Evolutionary conservation across 2,888 invertebrate species (phyloP).

Genomic region (Ophion obscuratus): DNA sequence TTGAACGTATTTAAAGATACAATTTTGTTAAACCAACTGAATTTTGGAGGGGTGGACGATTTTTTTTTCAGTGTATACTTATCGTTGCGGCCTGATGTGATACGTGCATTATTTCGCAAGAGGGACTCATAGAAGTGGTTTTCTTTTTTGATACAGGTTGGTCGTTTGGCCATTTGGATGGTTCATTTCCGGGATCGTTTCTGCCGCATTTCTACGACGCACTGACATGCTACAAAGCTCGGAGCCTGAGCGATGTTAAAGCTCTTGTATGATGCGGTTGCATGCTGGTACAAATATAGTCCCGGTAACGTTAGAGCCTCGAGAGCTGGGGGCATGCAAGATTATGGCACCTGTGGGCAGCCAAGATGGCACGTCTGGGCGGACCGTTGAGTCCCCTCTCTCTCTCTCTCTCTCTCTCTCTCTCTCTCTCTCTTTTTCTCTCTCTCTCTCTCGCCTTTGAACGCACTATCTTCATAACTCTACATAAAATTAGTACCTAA

Average conservation of each 20-base stretch:
- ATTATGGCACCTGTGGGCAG: slow-evolving; percentile 80
- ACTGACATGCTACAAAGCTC: slow-evolving; percentile 44
- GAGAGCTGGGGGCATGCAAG: slow-evolving; percentile 67
- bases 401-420: slow-evolving; percentile 49
- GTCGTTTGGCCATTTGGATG: slow-evolving; percentile 48
- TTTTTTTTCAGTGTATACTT: no score
- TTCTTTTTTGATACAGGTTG: background rate
- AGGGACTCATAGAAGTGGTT: background rate
- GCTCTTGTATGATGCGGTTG: slow-evolving; percentile 24
- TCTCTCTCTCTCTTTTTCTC: slow-evolving; percentile 53
- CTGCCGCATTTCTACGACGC: slow-evolving; percentile 25
- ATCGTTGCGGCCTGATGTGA: no score
- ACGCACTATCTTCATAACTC: slow-evolving; percentile 77
- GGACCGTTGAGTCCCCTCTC: slow-evolving; percentile 51
- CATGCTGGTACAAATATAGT: slow-evolving; percentile 39
- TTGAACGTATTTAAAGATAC: no score
- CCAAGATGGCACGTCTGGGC: slow-evolving; percentile 77
- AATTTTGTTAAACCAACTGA: no score
- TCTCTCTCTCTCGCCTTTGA: slow-evolving; percentile 56
- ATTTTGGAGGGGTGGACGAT: no score
- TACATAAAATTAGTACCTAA: slow-evolving; percentile 84
- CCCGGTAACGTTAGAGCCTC: slow-evolving; percentile 47
- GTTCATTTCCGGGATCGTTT: slow-evolving; percentile 60
- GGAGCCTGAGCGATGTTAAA: slow-evolving; percentile 34
- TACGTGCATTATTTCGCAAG: no score